Conservation (phyloP, 2,888 invertebrate species). For the Anticlea derivata region DNA sequence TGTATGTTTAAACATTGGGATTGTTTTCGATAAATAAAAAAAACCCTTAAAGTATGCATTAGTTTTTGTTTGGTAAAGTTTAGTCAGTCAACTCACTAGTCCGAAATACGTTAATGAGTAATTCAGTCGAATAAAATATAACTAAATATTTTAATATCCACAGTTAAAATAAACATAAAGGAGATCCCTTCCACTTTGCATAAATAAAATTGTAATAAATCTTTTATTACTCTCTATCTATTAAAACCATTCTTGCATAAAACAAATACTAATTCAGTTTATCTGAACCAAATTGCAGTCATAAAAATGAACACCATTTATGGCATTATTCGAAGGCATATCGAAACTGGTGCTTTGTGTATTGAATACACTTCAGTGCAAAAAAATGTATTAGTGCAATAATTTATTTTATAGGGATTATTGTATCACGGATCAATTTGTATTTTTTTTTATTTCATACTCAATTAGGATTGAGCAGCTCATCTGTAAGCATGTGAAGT, state of each 20-base stretch:
- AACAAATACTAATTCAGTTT: conserved; percentile 74
- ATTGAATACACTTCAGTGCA: conserved; percentile 62
- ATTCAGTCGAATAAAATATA: conserved; percentile 1
- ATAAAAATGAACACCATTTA: conserved; percentile 80
- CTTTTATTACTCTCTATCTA: conserved; percentile 49
- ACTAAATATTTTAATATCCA: conserved; percentile 5
- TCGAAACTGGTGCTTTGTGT: conserved; percentile 71
- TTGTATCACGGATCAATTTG: no score
- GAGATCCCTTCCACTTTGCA: conserved; percentile 34
- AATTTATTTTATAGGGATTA: no score
- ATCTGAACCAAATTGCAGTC: conserved; percentile 74
- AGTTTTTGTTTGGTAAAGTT: no score
- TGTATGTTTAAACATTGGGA: not conserved
- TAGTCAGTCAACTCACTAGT: no score
- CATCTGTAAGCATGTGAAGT: no score
- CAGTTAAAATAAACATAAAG: conserved; percentile 12
- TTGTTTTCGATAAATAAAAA: no score
- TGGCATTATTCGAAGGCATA: conserved; percentile 79
- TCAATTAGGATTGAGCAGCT: no score
- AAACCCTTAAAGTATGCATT: no score
- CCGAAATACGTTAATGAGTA: not conserved
- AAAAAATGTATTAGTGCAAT: conserved; percentile 28
- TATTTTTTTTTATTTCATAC: no score
- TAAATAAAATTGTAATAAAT: conserved; percentile 37
- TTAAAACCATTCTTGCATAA: conserved; percentile 73